Percentiles rank a stretch among this genome's conserved stretches.
phyloP scores from a whole-genome alignment of 2,888 invertebrate species.

The Synanthedon formicaeformis region DNA sequence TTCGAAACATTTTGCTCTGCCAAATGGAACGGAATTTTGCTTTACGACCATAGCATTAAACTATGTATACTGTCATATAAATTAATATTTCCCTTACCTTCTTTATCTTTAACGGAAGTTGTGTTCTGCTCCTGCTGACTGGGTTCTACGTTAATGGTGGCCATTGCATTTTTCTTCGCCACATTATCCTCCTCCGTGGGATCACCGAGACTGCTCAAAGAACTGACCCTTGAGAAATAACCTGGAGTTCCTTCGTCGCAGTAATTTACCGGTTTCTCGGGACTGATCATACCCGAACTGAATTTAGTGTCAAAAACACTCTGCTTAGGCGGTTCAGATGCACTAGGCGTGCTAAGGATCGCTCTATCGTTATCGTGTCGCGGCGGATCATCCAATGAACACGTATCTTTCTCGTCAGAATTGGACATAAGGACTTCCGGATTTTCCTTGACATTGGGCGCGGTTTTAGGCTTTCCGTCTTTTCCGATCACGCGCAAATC shows the following conservation, averaged over 20 bases:
- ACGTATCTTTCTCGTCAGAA: constrained; percentile 62
- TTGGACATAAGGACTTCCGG: constrained; percentile 55
- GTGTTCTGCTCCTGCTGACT: constrained; percentile 36
- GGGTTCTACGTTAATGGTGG: constrained; percentile 49
- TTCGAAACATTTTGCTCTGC: too few species aligned
- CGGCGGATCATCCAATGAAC: constrained; percentile 59
- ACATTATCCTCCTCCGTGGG: constrained; percentile 56
- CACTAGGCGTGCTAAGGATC: constrained; percentile 25
- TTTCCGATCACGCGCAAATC: constrained; percentile 76
- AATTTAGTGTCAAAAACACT: constrained; percentile 60
- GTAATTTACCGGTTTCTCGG: constrained; percentile 85
- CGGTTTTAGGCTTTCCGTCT: constrained; percentile 40
- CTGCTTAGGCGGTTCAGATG: constrained; percentile 33
- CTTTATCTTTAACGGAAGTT: constrained; percentile 51
- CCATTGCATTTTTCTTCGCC: constrained; percentile 59
- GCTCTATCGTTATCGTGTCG: constrained; percentile 58
- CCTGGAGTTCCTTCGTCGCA: constrained; percentile 90
- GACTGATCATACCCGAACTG: constrained; percentile 79
- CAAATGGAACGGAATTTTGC: too few species aligned
- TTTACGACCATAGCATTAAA: too few species aligned
- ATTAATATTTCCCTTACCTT: constrained; percentile 27
- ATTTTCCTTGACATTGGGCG: constrained; percentile 44
- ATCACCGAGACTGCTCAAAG: constrained; percentile 71
- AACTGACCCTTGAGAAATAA: constrained; percentile 78
- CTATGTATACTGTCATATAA: not conserved